Evolutionary conservation across 2,113 vertebrate species (phyloP).

Genomic region (Sorex fumeus): DNA sequence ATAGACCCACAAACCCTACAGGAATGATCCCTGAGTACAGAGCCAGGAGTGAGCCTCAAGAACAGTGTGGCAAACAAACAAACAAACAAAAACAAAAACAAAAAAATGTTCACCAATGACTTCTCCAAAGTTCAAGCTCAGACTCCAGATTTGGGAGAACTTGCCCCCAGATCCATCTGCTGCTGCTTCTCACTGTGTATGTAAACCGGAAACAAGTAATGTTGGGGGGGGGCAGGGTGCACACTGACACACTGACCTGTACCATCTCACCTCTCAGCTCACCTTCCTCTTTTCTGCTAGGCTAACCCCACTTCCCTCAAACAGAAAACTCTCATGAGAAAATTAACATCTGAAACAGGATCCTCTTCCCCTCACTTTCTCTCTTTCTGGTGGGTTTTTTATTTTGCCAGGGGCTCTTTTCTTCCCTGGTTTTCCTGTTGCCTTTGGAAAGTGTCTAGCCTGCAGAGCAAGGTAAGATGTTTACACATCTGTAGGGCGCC

Average conservation of each 20-base stretch:
- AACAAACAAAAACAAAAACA: neutral
- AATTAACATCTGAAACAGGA: constrained; percentile 89
- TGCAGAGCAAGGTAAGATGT: constrained; percentile 94
- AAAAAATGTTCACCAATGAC: constrained; percentile 71
- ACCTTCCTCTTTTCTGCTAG: constrained; percentile 50
- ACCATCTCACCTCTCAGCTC: constrained; percentile 70
- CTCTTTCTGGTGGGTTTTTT: constrained; percentile 78
- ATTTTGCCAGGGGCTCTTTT: constrained; percentile 93
- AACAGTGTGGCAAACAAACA: no score
- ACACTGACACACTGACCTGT: constrained; percentile 62
- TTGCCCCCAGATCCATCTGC: constrained; percentile 84
- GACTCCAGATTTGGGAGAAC: constrained; percentile 75
- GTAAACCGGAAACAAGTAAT: constrained; percentile 85
- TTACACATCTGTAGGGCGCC: constrained; percentile 93
- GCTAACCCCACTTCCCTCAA: neutral
- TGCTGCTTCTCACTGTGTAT: constrained; percentile 85
- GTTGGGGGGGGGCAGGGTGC: constrained; percentile 85
- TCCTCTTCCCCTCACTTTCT: constrained; percentile 49
- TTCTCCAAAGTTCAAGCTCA: constrained; percentile 73
- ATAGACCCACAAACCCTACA: no score
- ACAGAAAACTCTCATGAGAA: constrained; percentile 88
- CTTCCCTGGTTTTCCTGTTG: constrained; percentile 95
- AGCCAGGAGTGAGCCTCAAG: no score
- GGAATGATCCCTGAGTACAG: no score
- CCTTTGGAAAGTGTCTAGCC: constrained; percentile 92